Evolutionary conservation across 2,888 invertebrate species (phyloP).

Genomic region (Ophion obscuratus): DNA sequence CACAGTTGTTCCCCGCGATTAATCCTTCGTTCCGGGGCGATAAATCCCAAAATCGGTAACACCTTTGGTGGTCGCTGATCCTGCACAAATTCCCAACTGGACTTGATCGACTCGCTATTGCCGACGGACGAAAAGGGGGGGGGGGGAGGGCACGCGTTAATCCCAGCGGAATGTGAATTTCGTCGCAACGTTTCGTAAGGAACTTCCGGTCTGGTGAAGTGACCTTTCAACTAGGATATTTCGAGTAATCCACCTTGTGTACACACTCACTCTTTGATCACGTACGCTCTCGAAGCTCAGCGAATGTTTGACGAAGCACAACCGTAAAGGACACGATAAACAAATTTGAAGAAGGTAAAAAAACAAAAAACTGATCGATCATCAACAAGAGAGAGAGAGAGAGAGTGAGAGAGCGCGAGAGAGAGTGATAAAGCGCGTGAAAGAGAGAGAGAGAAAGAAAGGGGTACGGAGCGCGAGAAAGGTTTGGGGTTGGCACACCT

Average conservation of each 20-base stretch:
- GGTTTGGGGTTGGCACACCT: constrained; percentile 46
- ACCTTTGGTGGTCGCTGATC: background rate
- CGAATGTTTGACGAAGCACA: constrained; percentile 6
- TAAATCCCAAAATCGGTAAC: background rate
- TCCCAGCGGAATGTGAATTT: background rate
- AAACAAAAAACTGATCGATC: constrained; percentile 26
- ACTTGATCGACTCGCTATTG: background rate
- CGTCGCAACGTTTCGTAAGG: constrained; percentile 16
- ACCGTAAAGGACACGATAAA: constrained; percentile 2
- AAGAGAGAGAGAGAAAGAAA: background rate
- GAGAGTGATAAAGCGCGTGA: background rate
- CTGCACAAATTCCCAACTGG: background rate
- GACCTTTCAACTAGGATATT: constrained; percentile 55
- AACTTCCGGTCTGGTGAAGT: constrained; percentile 58
- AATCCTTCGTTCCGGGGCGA: background rate
- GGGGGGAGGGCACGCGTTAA: background rate
- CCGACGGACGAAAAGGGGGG: no score
- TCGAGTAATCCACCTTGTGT: constrained; percentile 65
- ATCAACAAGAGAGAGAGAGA: constrained; percentile 8
- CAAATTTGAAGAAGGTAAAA: constrained; percentile 25
- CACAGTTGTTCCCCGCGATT: background rate
- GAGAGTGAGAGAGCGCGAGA: background rate
- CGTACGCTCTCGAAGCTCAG: constrained; percentile 1
- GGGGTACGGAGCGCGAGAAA: background rate
- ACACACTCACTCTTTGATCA: constrained; percentile 42